A percentile compares a stretch with the other conserved stretches of the same genome.
These are phyloP conservation scores for Melipona beecheii DNA, from an alignment of 2,888 invertebrate species.

Conservation along the genomic window DNA sequence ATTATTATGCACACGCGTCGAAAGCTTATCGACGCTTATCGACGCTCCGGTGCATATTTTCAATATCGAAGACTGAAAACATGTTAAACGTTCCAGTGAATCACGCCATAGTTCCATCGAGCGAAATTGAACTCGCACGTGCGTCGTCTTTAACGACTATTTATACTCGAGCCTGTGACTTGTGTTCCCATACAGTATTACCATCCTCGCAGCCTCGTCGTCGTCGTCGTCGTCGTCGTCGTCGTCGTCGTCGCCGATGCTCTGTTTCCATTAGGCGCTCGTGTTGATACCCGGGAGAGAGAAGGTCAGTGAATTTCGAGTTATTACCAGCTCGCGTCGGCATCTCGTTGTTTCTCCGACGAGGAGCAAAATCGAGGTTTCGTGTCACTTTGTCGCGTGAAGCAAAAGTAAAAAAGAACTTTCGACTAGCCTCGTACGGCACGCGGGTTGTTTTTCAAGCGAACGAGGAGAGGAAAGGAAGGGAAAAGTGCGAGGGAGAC, in stretches of 20 bases:
- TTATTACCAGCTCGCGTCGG: neutral
- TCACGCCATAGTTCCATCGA: neutral
- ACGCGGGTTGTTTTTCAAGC: neutral
- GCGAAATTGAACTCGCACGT: neutral
- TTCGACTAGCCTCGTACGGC: neutral
- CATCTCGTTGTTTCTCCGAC: neutral
- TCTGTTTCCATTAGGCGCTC: neutral
- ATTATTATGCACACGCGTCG: no score
- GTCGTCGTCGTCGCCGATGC: neutral
- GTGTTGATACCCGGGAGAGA: neutral
- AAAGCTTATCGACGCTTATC: no score
- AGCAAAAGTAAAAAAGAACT: conserved; percentile 42
- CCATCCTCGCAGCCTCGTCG: neutral
- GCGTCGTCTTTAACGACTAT: neutral
- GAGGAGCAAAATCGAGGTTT: neutral
- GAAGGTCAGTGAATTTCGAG: neutral
- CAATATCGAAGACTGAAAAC: no score
- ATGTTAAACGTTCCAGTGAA: no score
- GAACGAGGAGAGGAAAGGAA: conserved; percentile 1
- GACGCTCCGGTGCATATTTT: no score
- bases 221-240: neutral
- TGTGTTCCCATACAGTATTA: neutral
- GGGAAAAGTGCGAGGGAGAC: neutral
- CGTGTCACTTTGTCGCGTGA: neutral
- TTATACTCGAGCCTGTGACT: neutral